phyloP scores from a whole-genome alignment of 2,113 vertebrate genomes.

The Misgurnus mizolepis region DNA sequence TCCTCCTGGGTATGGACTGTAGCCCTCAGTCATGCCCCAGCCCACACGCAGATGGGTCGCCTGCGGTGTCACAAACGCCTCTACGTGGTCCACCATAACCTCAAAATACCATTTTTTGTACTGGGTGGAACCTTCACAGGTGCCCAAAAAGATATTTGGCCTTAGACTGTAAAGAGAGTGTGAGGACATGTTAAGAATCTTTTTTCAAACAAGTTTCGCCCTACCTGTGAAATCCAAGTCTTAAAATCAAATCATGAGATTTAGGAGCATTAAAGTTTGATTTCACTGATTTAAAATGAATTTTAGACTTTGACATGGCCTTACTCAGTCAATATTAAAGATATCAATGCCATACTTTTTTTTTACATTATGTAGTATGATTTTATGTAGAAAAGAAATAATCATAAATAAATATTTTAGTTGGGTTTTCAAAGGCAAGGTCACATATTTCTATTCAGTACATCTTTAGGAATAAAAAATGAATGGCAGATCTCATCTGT shows the following conservation, averaged over 20 bases:
- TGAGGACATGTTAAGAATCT: background rate
- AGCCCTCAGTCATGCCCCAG: conserved; percentile 90
- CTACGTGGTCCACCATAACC: conserved; percentile 87
- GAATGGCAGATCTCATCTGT: background rate
- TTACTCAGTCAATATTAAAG: too few relatives aligned
- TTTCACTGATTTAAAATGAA: too few relatives aligned
- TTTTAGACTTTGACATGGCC: too few relatives aligned
- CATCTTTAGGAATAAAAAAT: background rate
- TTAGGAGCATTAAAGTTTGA: too few relatives aligned
- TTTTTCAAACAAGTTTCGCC: too few relatives aligned
- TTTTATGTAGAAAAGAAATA: too few relatives aligned
- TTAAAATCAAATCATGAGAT: too few relatives aligned
- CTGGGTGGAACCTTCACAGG: conserved; percentile 88
- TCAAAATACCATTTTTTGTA: conserved; percentile 93
- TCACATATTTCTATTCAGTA: background rate
- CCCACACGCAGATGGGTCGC: conserved; percentile 85
- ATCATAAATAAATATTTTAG: too few relatives aligned
- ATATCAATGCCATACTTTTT: too few relatives aligned
- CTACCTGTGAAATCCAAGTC: too few relatives aligned
- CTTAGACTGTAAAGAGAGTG: conserved; percentile 74
- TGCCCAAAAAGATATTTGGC: conserved; percentile 90
- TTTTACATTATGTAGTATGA: too few relatives aligned
- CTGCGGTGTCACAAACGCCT: conserved; percentile 81
- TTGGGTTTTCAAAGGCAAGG: too few relatives aligned
- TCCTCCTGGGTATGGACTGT: conserved; percentile 91